Conservation (phyloP, 1,140 invertebrate species). For the Sogatella furcifera region DNA sequence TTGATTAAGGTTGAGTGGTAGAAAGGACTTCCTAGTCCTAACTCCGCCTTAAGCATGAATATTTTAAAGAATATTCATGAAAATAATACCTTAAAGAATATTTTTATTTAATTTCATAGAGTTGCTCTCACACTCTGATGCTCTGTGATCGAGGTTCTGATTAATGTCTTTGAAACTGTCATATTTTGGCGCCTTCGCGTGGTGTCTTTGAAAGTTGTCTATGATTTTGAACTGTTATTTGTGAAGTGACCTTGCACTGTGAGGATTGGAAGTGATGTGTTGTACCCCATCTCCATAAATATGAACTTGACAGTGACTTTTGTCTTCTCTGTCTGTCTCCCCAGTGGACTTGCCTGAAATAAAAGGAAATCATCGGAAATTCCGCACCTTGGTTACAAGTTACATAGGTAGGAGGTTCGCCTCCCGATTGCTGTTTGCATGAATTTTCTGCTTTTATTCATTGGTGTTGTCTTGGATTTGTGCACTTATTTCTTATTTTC, state of each 20-base stretch:
- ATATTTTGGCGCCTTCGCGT: no score
- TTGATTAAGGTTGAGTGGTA: no score
- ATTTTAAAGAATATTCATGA: no score
- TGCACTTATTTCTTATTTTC: no score
- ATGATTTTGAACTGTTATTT: background rate
- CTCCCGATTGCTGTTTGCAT: slow-evolving; percentile 1
- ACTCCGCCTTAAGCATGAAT: no score
- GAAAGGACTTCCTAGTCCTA: no score
- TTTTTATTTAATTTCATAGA: no score
- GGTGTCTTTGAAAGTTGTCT: no score
- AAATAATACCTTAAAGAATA: no score
- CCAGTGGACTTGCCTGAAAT: slow-evolving; percentile 92
- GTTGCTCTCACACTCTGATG: no score
- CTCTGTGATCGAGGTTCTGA: no score
- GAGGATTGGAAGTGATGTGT: background rate
- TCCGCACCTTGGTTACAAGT: slow-evolving; percentile 93
- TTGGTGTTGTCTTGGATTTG: background rate
- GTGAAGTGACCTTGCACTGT: background rate
- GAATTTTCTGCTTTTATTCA: background rate
- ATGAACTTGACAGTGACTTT: slow-evolving; percentile 1
- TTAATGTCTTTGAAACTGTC: no score
- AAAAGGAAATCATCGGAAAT: slow-evolving; percentile 95
- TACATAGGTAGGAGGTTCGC: slow-evolving; percentile 73
- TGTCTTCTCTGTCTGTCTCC: slow-evolving; percentile 23
- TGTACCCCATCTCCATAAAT: background rate